phyloP scores from a whole-genome alignment of 2,797 vertebrate species.

The Macropus fuliginosus region DNA sequence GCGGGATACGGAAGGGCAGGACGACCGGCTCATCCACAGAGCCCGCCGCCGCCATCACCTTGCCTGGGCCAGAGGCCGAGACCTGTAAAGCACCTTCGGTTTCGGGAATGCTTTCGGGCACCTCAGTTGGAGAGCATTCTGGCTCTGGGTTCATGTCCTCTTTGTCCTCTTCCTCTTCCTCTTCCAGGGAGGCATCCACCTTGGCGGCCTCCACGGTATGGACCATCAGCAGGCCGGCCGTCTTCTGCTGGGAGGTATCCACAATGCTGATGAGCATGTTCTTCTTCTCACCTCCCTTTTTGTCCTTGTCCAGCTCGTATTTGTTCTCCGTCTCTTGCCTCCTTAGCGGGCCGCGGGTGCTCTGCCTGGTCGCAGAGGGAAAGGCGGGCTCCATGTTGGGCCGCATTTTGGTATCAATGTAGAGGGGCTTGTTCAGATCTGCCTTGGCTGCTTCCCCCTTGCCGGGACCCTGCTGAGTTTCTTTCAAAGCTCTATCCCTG shows the following conservation, averaged over 20 bases:
- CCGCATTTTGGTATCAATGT: constrained; percentile 96
- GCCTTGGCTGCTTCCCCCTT: constrained; percentile 90
- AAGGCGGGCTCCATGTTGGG: constrained; percentile 91
- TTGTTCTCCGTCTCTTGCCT: constrained; percentile 94
- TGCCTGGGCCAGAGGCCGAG: constrained; percentile 84
- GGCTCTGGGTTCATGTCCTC: constrained; percentile 81
- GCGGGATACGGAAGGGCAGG: constrained; percentile 95
- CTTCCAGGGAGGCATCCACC: constrained; percentile 83
- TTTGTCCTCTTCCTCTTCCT: constrained; percentile 79
- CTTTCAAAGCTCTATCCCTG: constrained; percentile 94
- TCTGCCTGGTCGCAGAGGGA: constrained; percentile 87
- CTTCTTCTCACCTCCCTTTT: constrained; percentile 91
- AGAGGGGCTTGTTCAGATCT: constrained; percentile 97
- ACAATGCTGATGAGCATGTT: constrained; percentile 89
- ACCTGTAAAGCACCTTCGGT: constrained; percentile 82
- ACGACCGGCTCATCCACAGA: constrained; percentile 94
- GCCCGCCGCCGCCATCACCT: constrained; percentile 90
- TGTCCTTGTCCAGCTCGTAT: constrained; percentile 90
- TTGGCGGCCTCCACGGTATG: constrained; percentile 89
- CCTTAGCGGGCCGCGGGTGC: constrained; percentile 88
- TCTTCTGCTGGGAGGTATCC: constrained; percentile 91
- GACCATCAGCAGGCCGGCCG: constrained; percentile 95
- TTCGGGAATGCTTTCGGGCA: constrained; percentile 86
- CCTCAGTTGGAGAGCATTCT: constrained; percentile 83
- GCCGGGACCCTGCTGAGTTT: constrained; percentile 90